A percentile compares a stretch with the other conserved stretches of the same genome.
Evolutionary conservation across 2,113 vertebrate species (phyloP).

Genomic region (Isurus oxyrinchus): DNA sequence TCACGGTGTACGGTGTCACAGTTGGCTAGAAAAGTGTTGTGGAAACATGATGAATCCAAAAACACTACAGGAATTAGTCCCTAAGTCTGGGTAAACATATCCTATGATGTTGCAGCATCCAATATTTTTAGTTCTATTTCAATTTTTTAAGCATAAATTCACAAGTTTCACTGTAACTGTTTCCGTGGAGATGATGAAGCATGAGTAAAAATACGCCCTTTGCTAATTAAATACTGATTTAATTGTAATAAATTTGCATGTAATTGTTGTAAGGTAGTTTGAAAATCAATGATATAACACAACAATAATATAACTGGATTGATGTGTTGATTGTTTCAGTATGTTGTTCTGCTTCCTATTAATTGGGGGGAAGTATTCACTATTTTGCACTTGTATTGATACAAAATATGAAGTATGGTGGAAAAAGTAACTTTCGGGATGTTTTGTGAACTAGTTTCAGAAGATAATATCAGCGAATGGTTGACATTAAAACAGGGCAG

Average conservation of each 20-base stretch:
- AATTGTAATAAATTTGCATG: background rate
- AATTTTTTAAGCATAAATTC: background rate
- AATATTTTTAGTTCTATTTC: background rate
- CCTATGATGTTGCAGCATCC: background rate
- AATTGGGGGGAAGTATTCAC: background rate
- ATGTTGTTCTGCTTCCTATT: background rate
- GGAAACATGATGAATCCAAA: background rate
- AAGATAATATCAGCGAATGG: background rate
- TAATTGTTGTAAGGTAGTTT: background rate
- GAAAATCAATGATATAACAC: background rate
- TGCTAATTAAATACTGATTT: background rate
- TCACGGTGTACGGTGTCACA: background rate
- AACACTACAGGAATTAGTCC: background rate
- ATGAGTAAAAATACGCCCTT: background rate
- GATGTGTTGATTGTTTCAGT: background rate
- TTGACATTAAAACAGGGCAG: background rate
- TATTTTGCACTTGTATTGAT: background rate
- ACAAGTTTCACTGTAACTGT: background rate
- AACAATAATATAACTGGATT: background rate
- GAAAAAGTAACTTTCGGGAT: background rate
- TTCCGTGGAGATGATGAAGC: background rate
- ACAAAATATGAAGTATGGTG: background rate
- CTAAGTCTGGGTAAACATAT: background rate
- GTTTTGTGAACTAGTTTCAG: background rate
- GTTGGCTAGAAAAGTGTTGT: background rate